Evolutionary conservation across 2,888 invertebrate genomes (phyloP).

Genomic region (Mimas tiliae): DNA sequence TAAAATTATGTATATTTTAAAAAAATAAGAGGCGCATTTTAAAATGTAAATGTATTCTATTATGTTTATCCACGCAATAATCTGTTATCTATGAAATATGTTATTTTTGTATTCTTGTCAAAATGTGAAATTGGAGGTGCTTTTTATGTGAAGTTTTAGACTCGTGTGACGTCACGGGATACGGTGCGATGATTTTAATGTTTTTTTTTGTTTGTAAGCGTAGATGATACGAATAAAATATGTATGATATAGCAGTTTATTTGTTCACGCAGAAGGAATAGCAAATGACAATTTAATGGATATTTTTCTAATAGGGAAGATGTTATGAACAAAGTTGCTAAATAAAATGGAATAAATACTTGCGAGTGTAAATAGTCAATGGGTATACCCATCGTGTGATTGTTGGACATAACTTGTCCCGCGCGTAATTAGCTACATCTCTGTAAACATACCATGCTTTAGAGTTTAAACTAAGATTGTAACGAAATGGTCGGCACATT

Average conservation of each 20-base stretch:
- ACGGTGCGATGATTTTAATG: constrained; percentile 71
- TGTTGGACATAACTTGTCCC: too few species aligned
- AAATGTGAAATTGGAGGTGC: constrained; percentile 68
- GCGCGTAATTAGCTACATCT: too few species aligned
- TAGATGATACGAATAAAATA: constrained; percentile 39
- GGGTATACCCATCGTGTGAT: too few species aligned
- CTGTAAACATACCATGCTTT: too few species aligned
- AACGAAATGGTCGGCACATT: too few species aligned
- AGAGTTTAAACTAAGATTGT: too few species aligned
- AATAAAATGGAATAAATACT: too few species aligned
- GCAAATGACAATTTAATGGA: neutral
- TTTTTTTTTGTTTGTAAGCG: constrained; percentile 53
- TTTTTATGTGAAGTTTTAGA: constrained; percentile 60
- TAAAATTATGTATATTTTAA: neutral
- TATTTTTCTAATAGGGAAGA: too few species aligned
- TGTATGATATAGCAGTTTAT: constrained; percentile 25
- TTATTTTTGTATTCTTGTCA: constrained; percentile 58
- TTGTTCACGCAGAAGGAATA: constrained; percentile 26
- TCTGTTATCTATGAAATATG: constrained; percentile 22
- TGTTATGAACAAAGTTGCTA: too few species aligned
- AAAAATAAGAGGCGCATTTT: neutral
- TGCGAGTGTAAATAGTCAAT: too few species aligned
- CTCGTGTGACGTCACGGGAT: constrained; percentile 47
- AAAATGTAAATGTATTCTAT: neutral
- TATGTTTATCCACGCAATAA: constrained; percentile 5